Percentiles rank a stretch among this genome's conserved stretches.
Evolutionary conservation across 2,113 vertebrate genomes (phyloP).

Genomic region (Leptocoma aspasia): DNA sequence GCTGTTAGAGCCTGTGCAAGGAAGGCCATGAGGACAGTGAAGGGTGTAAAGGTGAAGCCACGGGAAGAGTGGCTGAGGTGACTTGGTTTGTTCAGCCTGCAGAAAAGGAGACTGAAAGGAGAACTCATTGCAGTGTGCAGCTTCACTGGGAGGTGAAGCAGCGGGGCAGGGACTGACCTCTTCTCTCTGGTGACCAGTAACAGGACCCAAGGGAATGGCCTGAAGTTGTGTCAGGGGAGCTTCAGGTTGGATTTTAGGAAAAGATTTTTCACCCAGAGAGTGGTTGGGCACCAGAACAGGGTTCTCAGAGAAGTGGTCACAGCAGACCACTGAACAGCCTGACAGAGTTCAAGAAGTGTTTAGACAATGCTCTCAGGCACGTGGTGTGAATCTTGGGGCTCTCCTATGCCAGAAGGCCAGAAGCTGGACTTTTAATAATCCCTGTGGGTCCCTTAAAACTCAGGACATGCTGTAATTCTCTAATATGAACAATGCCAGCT

Average conservation of each 20-base stretch:
- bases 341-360: background rate
- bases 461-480: background rate
- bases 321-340: background rate
- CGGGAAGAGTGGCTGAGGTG: background rate
- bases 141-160: background rate
- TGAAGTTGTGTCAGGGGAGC: background rate
- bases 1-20: background rate
- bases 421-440: background rate
- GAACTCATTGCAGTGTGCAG: background rate
- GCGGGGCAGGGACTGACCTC: background rate
- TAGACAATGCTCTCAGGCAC: background rate
- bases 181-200: background rate
- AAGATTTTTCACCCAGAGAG: background rate
- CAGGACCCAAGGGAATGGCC: background rate
- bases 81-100: background rate
- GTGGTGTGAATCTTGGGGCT: background rate
- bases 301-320: background rate
- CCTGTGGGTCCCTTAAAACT: background rate
- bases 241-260: background rate
- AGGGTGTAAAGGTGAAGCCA: accelerated
- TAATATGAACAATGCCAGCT: background rate
- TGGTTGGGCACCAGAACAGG: background rate
- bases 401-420: background rate
- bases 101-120: background rate
- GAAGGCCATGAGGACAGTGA: background rate